Percentiles rank a stretch among this genome's conserved stretches.
These are phyloP conservation scores for Orchestia grillus DNA, from an alignment of 1,140 invertebrate genomes.

Conservation along the genomic window DNA sequence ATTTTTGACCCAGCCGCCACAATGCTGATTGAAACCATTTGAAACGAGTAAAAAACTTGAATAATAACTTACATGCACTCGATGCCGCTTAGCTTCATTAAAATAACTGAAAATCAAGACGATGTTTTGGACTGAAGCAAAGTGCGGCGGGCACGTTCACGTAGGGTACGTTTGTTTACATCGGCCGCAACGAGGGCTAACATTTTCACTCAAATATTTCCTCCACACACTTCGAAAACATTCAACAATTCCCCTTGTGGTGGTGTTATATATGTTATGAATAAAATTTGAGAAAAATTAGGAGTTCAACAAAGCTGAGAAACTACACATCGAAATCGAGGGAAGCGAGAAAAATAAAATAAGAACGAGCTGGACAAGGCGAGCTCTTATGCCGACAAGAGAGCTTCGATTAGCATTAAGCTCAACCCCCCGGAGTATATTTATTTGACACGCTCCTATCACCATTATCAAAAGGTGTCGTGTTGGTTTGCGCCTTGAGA, in stretches of 20 bases:
- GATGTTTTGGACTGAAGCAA: not conserved
- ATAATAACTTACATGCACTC: not conserved
- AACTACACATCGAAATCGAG: not conserved
- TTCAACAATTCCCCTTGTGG: not conserved
- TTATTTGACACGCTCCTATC: conserved; percentile 24
- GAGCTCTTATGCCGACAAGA: not conserved
- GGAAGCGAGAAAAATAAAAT: not conserved
- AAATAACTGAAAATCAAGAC: not conserved
- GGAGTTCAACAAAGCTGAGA: not conserved
- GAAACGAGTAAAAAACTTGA: not conserved
- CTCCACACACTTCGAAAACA: not conserved
- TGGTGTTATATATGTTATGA: not conserved
- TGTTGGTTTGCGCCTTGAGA: conserved; percentile 27
- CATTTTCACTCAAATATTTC: not conserved
- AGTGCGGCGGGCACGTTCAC: not conserved
- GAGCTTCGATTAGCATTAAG: not conserved
- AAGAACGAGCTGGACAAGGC: not conserved
- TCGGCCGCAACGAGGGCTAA: not conserved
- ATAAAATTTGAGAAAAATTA: not conserved
- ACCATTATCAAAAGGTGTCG: conserved; percentile 41
- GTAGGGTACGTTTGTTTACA: not conserved
- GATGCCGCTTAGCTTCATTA: not conserved
- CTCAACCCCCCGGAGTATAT: conserved; percentile 18
- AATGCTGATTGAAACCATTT: not conserved
- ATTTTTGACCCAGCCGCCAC: not conserved